Conservation (phyloP, 1,140 invertebrate species). For the Dendroctonus ponderosae region DNA sequence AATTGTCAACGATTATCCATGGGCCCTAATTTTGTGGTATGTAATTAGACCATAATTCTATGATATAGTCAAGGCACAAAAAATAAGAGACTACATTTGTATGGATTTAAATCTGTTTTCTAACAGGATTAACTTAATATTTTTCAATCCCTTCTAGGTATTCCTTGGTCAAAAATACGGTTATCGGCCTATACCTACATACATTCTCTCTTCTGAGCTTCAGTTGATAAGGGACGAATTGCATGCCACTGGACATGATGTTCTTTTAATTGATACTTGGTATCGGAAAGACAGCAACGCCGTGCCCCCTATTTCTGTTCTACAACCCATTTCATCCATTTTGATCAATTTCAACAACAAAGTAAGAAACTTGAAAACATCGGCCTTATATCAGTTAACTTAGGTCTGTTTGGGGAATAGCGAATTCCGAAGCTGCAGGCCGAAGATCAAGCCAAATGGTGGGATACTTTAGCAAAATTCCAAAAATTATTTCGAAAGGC, state of each 20-base stretch:
- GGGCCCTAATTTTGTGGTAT: conserved; percentile 92
- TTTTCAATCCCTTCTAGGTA: conserved; percentile 58
- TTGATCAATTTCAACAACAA: conserved; percentile 98
- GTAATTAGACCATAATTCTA: not conserved
- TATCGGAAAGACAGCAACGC: conserved; percentile 96
- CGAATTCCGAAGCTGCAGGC: conserved; percentile 91
- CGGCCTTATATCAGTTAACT: not conserved
- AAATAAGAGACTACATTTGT: no score
- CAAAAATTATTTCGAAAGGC: conserved; percentile 93
- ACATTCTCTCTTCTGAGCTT: conserved; percentile 89
- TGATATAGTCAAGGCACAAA: not conserved
- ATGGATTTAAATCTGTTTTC: no score
- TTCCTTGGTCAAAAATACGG: conserved; percentile 98
- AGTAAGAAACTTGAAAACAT: conserved; percentile 55
- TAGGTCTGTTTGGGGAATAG: conserved; percentile 51
- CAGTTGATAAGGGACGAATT: conserved; percentile 84
- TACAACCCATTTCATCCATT: conserved; percentile 97
- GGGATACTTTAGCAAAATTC: conserved; percentile 94
- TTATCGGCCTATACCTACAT: conserved; percentile 94
- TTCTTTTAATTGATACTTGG: conserved; percentile 86
- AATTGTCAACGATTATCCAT: conserved; percentile 96
- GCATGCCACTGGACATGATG: conserved; percentile 74
- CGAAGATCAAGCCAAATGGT: conserved; percentile 96
- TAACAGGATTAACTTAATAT: no score
- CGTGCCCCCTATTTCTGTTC: conserved; percentile 86